Evolutionary conservation across 2,113 vertebrate genomes (phyloP).

Genomic region (Cebus imitator): DNA sequence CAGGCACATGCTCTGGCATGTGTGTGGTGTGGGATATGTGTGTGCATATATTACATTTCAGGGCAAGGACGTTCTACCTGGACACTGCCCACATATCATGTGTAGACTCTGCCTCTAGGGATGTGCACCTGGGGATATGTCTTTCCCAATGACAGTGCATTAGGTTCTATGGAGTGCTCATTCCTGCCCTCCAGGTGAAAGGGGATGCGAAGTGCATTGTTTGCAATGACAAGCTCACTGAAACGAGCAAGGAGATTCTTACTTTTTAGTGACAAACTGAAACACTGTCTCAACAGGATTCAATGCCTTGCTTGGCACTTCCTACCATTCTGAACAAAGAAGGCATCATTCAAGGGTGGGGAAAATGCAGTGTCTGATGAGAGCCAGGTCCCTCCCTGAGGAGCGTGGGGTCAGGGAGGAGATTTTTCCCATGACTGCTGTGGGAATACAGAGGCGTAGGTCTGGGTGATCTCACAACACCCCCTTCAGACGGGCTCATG

Average conservation of each 20-base stretch:
- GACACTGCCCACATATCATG: too few species aligned
- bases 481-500: fast-evolving
- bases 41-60: neutral
- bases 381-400: neutral
- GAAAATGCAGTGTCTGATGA: fast-evolving
- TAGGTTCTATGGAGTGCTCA: fast-evolving
- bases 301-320: neutral
- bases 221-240: neutral
- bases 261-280: neutral
- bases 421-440: neutral
- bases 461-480: neutral
- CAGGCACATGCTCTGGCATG: neutral
- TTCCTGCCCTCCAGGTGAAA: neutral
- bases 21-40: fast-evolving
- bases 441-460: fast-evolving
- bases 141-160: neutral
- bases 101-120: too few species aligned
- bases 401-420: neutral
- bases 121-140: fast-evolving
- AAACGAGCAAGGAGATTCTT: neutral
- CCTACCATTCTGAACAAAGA: too few species aligned
- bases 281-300: neutral
- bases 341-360: fast-evolving
- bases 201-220: too few species aligned
- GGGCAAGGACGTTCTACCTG: neutral